phyloP scores from a whole-genome alignment of 2,797 vertebrate genomes.

The Lepus townsendii region DNA sequence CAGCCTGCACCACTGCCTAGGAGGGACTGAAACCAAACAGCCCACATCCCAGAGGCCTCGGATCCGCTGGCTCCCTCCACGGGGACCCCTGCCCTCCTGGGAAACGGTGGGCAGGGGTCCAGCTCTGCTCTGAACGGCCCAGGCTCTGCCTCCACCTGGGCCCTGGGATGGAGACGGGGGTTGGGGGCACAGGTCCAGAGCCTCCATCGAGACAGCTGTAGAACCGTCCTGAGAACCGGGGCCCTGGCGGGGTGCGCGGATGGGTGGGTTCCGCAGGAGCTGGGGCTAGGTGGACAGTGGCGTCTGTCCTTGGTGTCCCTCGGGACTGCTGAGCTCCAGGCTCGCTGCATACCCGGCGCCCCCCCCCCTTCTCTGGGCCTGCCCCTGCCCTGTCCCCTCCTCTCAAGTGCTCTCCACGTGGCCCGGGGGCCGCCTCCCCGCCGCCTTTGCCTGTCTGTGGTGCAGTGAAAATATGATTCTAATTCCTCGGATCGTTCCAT shows the following conservation, averaged over 20 bases:
- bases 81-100: not conserved
- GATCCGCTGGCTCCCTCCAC: not conserved
- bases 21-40: not conserved
- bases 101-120: not conserved
- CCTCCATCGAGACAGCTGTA: not conserved
- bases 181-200: not conserved
- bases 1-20: not conserved
- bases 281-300: no score
- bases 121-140: not conserved
- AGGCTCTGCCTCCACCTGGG: no score
- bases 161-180: no score
- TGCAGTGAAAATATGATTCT: slow-evolving; percentile 80
- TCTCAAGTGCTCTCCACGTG: slow-evolving; percentile 52
- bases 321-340: not conserved
- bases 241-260: not conserved
- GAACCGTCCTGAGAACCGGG: not conserved
- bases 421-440: slow-evolving; percentile 26
- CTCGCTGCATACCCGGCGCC: not conserved
- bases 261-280: no score
- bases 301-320: not conserved
- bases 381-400: not conserved
- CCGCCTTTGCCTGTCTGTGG: slow-evolving; percentile 73
- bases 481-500: slow-evolving; percentile 74
- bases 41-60: not conserved
- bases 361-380: not conserved